Evolutionary conservation across 2,797 vertebrate species (phyloP).

Genomic region (Prunella strophiata): DNA sequence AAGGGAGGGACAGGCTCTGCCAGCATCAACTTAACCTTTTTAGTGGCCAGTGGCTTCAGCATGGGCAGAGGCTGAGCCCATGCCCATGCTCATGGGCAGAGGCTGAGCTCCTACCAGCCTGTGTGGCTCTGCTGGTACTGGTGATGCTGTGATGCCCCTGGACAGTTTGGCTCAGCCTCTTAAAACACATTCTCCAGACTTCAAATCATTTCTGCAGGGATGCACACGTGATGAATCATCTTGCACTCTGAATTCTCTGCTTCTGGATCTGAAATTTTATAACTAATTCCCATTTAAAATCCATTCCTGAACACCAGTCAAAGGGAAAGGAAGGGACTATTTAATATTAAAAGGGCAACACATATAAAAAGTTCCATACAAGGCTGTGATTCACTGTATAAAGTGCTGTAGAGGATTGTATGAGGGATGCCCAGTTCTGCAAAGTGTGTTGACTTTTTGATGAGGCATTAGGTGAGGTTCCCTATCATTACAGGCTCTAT

Average conservation of each 20-base stretch:
- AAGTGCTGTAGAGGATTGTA: not conserved
- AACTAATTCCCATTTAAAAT: not conserved
- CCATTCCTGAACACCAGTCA: not conserved
- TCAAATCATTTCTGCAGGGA: not conserved
- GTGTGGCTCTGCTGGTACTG: not conserved
- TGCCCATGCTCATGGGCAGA: not conserved
- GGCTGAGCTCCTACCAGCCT: not conserved
- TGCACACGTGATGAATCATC: fast-evolving
- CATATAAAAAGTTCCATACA: not conserved
- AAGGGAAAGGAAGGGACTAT: not conserved
- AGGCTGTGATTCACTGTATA: not conserved
- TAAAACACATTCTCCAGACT: not conserved
- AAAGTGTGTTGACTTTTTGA: not conserved
- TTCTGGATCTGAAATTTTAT: not conserved
- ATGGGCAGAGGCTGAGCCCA: not conserved
- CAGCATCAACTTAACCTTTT: not conserved
- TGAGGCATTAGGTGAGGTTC: not conserved
- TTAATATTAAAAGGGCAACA: not conserved
- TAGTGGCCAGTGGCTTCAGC: not conserved
- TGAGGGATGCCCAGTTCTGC: not conserved
- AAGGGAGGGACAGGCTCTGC: not conserved
- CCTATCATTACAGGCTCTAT: not conserved
- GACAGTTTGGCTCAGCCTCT: not conserved
- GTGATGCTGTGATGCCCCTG: not conserved
- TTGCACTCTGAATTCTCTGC: not conserved